Base-by-base conservation (phyloP, 2,888 invertebrate species). In the Glaucopsyche alexis region DNA sequence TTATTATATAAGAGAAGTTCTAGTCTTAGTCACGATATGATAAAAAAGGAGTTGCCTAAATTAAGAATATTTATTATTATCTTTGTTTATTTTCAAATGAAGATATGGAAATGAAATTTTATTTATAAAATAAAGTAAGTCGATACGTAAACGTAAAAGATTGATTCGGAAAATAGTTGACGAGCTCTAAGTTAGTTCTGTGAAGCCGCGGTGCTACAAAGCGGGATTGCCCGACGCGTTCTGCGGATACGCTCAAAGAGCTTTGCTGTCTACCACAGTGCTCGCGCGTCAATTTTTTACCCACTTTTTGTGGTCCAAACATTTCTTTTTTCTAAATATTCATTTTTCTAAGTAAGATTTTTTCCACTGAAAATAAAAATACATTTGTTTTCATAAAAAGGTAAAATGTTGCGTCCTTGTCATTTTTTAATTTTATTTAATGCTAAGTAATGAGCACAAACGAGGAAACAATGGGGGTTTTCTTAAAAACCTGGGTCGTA, bases 191-290 rank as follows among this genome's bases (percentile, higher is more conserved):
- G 79, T 79, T 77, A 77, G 74, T 73, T 70, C 77, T 77, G 71
- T 74, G 75, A 76, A 75, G 55, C 74, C 73, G 76, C 71, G 52
- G 71, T 71, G 71, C 77, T 77, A 82, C 81, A 85, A 84, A 85
- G 83, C 81, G 80, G 76, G 78, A 78, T 84, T 86, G 86, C 84
- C 81, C 78, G 78, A 75, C 77, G 78, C 76, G 78, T 77, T 78
- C 76, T 81, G 77, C 76, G 77, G 81, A 81, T 79, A 75, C 76
- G 82, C 77, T 86, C 86, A 90, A 89, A 90, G 86, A 82, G 88
- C 90, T 91, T 89, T 90, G 87, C 81, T 82, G 88, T 87, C 87
- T 79, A 79, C 78, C 76, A 80, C 89, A 89, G 81, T 77, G 77
- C 76, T 81, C 79, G 77, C 75, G 75, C 76, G 77, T 80, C 79